Evolutionary conservation across 2,797 vertebrate species (phyloP).

Genomic region (Poecilia gillii): DNA sequence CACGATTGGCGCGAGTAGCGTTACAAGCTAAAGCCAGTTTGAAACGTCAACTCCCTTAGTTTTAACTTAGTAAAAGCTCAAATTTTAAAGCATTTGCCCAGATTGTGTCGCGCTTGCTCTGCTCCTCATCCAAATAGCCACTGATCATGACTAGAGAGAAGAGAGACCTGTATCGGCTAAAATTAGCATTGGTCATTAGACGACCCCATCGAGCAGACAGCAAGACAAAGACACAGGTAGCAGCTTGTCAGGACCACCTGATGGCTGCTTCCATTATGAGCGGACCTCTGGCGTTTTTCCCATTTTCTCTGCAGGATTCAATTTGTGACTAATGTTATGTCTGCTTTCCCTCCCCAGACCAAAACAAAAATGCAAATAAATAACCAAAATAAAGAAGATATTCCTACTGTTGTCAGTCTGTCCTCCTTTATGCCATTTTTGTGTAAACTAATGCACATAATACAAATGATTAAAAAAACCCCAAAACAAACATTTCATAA

Average conservation of each 20-base stretch:
- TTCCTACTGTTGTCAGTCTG: not conserved
- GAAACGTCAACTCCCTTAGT: not conserved
- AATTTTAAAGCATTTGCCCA: not conserved
- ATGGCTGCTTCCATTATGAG: constrained; percentile 43
- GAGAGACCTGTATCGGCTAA: not conserved
- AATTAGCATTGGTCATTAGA: constrained; percentile 3
- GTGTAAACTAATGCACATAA: not conserved
- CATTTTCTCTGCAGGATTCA: not conserved
- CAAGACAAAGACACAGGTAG: constrained; percentile 56
- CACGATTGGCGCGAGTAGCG: not conserved
- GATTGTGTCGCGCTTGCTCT: not conserved
- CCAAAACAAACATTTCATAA: not conserved
- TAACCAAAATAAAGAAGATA: not conserved
- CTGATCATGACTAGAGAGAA: not conserved
- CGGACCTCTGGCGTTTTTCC: constrained; percentile 17
- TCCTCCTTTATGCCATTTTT: not conserved
- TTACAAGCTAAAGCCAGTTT: not conserved
- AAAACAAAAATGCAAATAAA: not conserved
- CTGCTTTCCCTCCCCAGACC: not conserved
- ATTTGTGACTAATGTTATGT: not conserved
- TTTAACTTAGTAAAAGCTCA: not conserved
- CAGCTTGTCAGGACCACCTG: constrained; percentile 67
- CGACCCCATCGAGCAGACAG: constrained; percentile 49
- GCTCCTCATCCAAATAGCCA: not conserved
- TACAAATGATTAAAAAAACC: not conserved